Evolutionary conservation across 2,113 vertebrate genomes (phyloP).

Genomic region (Paracyprichromis sp.): DNA sequence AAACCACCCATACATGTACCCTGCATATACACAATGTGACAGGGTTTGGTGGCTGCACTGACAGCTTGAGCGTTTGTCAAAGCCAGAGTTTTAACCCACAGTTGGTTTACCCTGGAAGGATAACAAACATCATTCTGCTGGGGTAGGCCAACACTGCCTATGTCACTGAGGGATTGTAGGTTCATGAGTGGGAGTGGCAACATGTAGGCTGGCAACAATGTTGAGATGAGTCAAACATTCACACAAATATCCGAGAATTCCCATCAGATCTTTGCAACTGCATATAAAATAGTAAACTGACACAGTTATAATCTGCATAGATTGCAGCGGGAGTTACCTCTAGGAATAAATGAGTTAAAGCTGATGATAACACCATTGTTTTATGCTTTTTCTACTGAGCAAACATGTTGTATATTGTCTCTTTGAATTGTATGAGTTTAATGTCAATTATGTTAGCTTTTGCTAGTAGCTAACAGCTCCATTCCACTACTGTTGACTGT

Average conservation of each 20-base stretch:
- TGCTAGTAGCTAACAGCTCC: not conserved
- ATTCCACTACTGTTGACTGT: not conserved
- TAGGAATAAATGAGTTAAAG: not conserved
- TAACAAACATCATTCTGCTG: not conserved
- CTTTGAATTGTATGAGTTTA: not conserved
- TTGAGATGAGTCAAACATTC: not conserved
- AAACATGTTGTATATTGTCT: not conserved
- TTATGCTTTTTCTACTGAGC: not conserved
- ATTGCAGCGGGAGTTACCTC: not conserved
- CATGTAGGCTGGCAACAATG: not conserved
- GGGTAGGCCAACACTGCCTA: not conserved
- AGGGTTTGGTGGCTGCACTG: not conserved
- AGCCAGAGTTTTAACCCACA: not conserved
- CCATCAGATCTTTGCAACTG: not conserved
- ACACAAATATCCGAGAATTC: not conserved
- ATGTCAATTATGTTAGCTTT: not conserved
- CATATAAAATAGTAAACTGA: not conserved
- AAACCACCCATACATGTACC: not conserved
- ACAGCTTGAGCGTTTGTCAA: not conserved
- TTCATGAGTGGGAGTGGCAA: not conserved
- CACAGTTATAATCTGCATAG: not conserved
- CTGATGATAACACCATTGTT: not conserved
- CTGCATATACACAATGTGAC: not conserved
- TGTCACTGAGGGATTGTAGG: not conserved
- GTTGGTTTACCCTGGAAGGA: not conserved